These are phyloP conservation scores for Rhagologus leucostigma DNA, from an alignment of 2,113 vertebrate species.

Conservation along the genomic window DNA sequence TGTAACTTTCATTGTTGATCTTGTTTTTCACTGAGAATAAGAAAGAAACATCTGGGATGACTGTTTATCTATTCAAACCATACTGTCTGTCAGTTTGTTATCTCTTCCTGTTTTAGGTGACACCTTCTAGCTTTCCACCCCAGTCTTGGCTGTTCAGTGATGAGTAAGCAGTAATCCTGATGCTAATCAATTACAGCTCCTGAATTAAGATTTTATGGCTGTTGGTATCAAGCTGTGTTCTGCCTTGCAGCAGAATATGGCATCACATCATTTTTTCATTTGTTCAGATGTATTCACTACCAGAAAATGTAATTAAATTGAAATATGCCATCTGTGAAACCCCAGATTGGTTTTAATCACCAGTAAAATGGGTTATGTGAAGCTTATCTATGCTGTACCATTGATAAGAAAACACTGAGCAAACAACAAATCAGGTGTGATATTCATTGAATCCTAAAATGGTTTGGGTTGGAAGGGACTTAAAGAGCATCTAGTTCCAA, in stretches of 20 bases:
- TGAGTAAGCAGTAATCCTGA: not conserved
- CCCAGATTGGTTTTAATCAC: not conserved
- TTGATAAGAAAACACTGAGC: not conserved
- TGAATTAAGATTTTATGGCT: constrained; percentile 10
- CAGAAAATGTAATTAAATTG: not conserved
- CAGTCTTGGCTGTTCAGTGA: not conserved
- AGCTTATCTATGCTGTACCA: not conserved
- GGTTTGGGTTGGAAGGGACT: not conserved
- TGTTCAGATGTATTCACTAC: not conserved
- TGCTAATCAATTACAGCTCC: not conserved
- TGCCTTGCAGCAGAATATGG: not conserved
- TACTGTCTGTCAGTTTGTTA: not conserved
- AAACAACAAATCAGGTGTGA: not conserved
- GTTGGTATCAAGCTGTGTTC: not conserved
- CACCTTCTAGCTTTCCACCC: not conserved
- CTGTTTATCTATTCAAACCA: not conserved
- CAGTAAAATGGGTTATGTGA: not conserved
- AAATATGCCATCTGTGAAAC: not conserved
- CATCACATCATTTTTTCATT: not conserved
- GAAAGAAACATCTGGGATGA: not conserved
- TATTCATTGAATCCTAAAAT: not conserved
- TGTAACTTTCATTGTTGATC: not conserved
- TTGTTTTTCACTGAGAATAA: not conserved
- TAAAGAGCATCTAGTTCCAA: not conserved
- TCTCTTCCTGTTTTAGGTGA: not conserved